A percentile compares a stretch with the other conserved stretches of the same genome.
phyloP scores from a whole-genome alignment of 2,113 vertebrate genomes.

The Pygoscelis adeliae region DNA sequence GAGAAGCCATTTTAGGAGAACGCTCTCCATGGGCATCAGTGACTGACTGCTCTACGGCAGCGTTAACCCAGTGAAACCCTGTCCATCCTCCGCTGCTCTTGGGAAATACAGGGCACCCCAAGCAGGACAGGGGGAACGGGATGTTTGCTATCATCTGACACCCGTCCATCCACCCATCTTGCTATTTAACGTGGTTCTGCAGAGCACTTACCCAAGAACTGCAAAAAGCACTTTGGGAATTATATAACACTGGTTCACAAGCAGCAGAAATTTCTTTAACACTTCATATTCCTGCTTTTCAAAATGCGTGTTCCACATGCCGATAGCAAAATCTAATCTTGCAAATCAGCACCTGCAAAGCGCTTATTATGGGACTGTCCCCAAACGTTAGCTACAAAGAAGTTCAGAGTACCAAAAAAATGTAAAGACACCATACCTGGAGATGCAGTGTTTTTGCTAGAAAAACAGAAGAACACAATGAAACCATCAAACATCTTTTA shows the following conservation, averaged over 20 bases:
- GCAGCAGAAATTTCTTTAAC: background rate
- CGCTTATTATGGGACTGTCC: accelerated
- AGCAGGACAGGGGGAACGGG: background rate
- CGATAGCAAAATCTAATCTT: background rate
- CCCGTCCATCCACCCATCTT: accelerated
- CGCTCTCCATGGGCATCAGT: background rate
- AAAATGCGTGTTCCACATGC: background rate
- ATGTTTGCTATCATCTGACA: background rate
- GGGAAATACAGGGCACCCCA: background rate
- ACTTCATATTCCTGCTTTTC: background rate
- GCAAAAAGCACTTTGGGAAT: conserved; percentile 2
- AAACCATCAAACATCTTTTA: background rate
- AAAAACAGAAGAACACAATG: background rate
- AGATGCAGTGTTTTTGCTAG: background rate
- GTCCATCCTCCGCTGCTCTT: background rate
- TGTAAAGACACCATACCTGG: background rate
- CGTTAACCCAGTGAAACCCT: background rate
- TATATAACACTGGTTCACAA: background rate
- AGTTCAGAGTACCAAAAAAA: background rate
- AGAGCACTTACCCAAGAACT: background rate
- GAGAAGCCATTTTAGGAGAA: conserved; percentile 34
- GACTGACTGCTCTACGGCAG: background rate
- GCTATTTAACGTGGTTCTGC: background rate
- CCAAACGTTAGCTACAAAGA: background rate
- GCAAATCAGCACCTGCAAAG: background rate